Evolutionary conservation across 2,113 vertebrate genomes (phyloP).

Genomic region (Eonycteris spelaea): DNA sequence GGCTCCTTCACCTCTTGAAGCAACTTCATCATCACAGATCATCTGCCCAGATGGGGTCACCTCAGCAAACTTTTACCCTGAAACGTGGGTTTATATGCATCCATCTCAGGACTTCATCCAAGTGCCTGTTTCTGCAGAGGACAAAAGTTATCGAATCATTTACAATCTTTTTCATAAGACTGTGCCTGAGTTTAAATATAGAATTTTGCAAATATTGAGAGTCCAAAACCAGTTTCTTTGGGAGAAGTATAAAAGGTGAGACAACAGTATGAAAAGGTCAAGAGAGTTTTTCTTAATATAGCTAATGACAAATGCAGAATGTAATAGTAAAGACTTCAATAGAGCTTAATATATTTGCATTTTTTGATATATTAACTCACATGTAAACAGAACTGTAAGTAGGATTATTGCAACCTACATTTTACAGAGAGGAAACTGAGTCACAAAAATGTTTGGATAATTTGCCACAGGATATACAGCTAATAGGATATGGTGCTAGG

Average conservation of each 20-base stretch:
- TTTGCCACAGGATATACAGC: neutral
- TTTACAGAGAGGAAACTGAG: constrained; percentile 1
- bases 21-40: constrained; percentile 74
- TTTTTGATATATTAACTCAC: neutral
- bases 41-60: constrained; percentile 86
- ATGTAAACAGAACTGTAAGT: neutral
- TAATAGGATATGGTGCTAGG: neutral
- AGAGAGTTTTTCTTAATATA: constrained; percentile 6
- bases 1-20: constrained; percentile 75
- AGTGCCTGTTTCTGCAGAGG: constrained; percentile 96
- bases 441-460: neutral
- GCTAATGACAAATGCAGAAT: neutral
- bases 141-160: constrained; percentile 97
- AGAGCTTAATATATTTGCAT: neutral
- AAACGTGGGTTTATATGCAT: constrained; percentile 97
- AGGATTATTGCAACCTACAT: neutral
- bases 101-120: constrained; percentile 96
- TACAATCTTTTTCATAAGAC: constrained; percentile 99
- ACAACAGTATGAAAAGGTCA: neutral
- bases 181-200: constrained; percentile 97
- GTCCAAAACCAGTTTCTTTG: constrained; percentile 99
- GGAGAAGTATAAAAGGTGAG: constrained; percentile 99
- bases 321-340: neutral
- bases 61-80: constrained; percentile 92
- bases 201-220: constrained; percentile 94